Evolutionary conservation across 2,888 invertebrate species (phyloP), one percentile per base, ranked within the genome.

Genomic region (Hoplodrina blanda): DNA sequence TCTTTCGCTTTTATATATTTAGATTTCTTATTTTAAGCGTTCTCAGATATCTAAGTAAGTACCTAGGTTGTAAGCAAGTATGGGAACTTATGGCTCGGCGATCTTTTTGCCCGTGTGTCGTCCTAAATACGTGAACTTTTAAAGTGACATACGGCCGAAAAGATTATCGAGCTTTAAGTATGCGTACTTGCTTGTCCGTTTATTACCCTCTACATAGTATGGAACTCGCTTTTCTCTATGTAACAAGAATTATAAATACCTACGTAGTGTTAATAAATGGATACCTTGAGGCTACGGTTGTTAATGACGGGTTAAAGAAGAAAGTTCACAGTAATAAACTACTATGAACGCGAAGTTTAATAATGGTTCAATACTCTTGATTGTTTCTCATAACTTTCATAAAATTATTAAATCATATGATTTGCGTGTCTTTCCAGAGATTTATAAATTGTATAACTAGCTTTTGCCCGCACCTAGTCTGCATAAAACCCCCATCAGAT

Each of bases 381-480:
- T 57, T 53, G 60, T 69, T 73, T 76, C 63, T 60, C 46, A 69
- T 56, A 66, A 60, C 76, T 81, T 69, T 81, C 73, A 54, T 72
- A 30, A 44, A 63, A 50, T 57, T 1, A 53, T 46, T 44, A 30
- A 59, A 59, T 10, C 17, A 44, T 49, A 54, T 54, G 50, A 55
- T 61, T 63, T 55, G 11, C 25, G 15, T 20, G 60, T 13, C 15
- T 25, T 62, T 69, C 41, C n/a, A 37, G n/a, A 50, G 13, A 19
- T 52, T 50, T 19, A 11, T n/a, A n/a, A n/a, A n/a, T 69, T 20
- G 6, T 17, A n/a, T 50, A 50, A 69, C 10, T 46, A 37, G 37
- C 6, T 33, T 33, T 7, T 33, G 33, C 33, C 5, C 33, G 33
- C 5, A 6, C 37, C 8, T 37, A 0, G 37, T 37, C 37, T 7